Conservation (phyloP, 1,140 invertebrate species). For the Hylaeus volcanicus region DNA sequence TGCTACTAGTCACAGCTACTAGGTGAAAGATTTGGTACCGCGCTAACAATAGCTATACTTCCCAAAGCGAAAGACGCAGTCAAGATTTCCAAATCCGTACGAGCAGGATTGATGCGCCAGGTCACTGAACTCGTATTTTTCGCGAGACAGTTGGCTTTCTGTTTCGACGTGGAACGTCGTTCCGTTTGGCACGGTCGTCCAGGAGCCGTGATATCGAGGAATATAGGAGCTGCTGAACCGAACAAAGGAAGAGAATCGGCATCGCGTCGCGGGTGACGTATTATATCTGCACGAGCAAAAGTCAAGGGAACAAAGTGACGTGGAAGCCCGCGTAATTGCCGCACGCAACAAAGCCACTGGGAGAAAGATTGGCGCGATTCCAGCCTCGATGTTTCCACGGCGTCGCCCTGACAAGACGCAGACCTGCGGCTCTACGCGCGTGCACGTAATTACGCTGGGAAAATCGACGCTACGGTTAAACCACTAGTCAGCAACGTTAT, state of each 20-base stretch:
- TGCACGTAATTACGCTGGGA: constrained; percentile 43
- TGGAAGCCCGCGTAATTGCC: constrained; percentile 46
- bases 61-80: background rate
- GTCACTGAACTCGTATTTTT: background rate
- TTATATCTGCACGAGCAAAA: constrained; percentile 21
- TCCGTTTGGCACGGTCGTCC: background rate
- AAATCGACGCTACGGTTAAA: constrained; percentile 22
- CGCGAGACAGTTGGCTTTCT: background rate
- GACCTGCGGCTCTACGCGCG: background rate
- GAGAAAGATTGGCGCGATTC: constrained; percentile 51
- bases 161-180: background rate
- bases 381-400: constrained; percentile 27
- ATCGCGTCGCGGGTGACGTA: constrained; percentile 9
- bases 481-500: background rate
- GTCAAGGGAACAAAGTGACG: constrained; percentile 19
- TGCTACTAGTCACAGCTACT: too few species aligned
- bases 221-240: background rate
- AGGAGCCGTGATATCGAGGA: background rate
- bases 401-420: constrained; percentile 38
- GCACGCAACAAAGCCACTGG: constrained; percentile 41
- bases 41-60: background rate
- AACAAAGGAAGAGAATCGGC: constrained; percentile 12
- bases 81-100: background rate
- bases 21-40: too few species aligned
- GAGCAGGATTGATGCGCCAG: background rate